A percentile compares a stretch with the other conserved stretches of the same genome.
These are phyloP conservation scores for Chinchilla lanigera DNA, from an alignment of 2,113 vertebrate genomes.

Conservation along the genomic window DNA sequence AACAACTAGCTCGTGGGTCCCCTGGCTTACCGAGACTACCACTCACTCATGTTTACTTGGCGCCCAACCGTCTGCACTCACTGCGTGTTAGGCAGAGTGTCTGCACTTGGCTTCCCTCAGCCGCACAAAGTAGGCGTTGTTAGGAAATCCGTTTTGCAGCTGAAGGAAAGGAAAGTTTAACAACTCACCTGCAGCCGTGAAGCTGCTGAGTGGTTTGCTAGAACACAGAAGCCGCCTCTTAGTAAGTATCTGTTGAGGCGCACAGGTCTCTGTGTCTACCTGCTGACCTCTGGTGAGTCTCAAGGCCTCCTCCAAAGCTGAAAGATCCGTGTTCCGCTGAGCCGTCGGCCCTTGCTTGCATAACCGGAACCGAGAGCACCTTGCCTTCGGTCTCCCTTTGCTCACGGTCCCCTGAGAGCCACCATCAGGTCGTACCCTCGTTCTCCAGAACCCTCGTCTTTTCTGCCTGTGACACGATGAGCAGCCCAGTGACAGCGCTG, in stretches of 20 bases:
- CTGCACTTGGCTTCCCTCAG: background rate
- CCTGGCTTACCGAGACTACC: background rate
- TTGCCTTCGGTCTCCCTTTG: background rate
- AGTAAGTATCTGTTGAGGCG: background rate
- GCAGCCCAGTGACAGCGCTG: fast-evolving
- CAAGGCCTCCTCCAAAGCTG: background rate
- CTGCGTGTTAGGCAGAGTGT: no score
- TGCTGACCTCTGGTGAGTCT: background rate
- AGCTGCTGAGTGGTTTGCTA: no score
- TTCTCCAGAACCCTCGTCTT: background rate
- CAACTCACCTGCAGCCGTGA: background rate
- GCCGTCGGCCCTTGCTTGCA: background rate
- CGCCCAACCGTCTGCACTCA: background rate
- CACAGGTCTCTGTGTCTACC: background rate
- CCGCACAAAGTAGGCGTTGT: background rate
- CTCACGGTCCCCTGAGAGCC: background rate
- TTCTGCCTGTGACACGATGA: fast-evolving
- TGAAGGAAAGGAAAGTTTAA: background rate
- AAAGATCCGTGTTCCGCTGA: background rate
- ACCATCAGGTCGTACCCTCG: background rate
- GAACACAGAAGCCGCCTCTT: background rate
- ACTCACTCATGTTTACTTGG: background rate
- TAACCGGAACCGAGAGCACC: background rate
- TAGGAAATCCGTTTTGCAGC: background rate
- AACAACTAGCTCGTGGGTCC: background rate